These are phyloP conservation scores for Simalia tracyae DNA, from an alignment of 2,797 vertebrate genomes.

Conservation along the genomic window DNA sequence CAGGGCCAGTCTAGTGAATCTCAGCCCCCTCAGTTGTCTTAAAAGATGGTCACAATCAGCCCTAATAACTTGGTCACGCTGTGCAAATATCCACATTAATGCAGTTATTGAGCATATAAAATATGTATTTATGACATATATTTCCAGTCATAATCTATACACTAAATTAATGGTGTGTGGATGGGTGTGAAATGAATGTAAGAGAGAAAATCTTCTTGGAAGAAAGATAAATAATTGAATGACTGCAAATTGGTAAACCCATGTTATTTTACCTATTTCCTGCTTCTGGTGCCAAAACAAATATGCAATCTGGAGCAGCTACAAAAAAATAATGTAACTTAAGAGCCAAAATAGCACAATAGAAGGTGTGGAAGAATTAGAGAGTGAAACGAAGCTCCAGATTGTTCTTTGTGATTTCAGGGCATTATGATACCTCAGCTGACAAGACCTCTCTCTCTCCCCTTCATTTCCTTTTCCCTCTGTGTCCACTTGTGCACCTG, in stretches of 20 bases:
- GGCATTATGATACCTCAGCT: not conserved
- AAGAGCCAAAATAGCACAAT: constrained; percentile 15
- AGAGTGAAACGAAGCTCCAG: not conserved
- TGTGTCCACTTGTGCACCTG: not conserved
- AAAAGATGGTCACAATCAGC: not conserved
- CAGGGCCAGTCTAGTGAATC: not conserved
- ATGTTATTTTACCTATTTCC: constrained; percentile 7
- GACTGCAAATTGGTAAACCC: not conserved
- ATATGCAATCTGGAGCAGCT: not conserved
- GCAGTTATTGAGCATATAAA: not conserved
- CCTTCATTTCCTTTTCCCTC: constrained; percentile 4
- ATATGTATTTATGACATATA: not conserved
- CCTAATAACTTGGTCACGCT: not conserved
- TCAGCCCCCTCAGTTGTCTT: not conserved
- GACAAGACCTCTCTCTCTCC: not conserved
- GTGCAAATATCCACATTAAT: not conserved
- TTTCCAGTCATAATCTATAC: not conserved
- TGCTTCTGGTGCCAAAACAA: constrained; percentile 22
- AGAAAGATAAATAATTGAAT: not conserved
- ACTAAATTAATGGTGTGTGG: not conserved
- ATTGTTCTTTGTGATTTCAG: constrained; percentile 15
- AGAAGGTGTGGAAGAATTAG: not conserved
- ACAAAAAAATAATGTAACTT: not conserved
- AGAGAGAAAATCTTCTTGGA: not conserved
- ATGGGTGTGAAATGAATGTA: not conserved